A percentile compares a stretch with the other conserved stretches of the same genome.
Evolutionary conservation across 2,113 vertebrate genomes (phyloP).

Genomic region (Mugil cephalus): DNA sequence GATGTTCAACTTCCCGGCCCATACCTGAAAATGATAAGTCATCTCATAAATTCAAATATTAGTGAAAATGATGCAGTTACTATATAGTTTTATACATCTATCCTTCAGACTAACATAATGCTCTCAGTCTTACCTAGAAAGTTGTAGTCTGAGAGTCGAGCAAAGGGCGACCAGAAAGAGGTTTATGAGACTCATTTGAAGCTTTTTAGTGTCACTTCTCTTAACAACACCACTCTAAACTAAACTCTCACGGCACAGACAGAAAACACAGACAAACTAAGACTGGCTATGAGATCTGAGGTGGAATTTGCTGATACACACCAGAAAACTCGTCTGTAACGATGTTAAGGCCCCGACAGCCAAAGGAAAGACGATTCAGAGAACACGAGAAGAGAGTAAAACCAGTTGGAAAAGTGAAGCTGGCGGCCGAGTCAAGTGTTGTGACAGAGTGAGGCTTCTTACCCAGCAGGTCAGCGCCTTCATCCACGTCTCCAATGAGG

Average conservation of each 20-base stretch:
- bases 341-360: conserved; percentile 59
- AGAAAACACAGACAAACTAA: background rate
- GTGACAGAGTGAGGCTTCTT: conserved; percentile 61
- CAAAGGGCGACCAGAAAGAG: conserved; percentile 85
- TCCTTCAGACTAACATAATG: background rate
- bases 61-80: background rate
- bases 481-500: conserved; percentile 95
- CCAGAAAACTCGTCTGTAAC: conserved; percentile 95
- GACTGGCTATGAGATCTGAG: background rate
- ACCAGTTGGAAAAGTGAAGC: background rate
- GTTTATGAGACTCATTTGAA: conserved; percentile 26
- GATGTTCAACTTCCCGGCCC: conserved; percentile 98
- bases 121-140: conserved; percentile 90
- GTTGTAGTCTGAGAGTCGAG: conserved; percentile 88
- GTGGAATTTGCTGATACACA: conserved; percentile 87
- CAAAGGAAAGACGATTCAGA: conserved; percentile 28
- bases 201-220: conserved; percentile 3
- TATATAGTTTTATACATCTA: background rate
- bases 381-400: background rate
- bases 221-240: conserved; percentile 1
- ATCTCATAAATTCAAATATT: background rate
- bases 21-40: conserved; percentile 88
- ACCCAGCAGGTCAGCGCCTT: conserved; percentile 98
- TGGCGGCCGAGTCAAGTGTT: background rate
- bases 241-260: no score